phyloP scores from a whole-genome alignment of 2,113 vertebrate species.

The Narcine bancroftii region DNA sequence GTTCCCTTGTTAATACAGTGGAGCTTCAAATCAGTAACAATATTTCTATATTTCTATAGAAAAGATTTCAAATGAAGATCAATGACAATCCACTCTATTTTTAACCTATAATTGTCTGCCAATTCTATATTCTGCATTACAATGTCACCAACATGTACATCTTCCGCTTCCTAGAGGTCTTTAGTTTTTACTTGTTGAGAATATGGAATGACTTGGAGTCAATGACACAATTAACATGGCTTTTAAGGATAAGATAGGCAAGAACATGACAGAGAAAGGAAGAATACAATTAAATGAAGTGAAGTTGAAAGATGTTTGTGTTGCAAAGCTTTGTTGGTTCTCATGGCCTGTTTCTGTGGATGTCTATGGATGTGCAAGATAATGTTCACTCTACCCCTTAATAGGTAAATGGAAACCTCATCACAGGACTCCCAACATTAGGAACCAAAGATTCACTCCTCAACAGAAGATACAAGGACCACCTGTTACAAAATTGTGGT shows the following conservation, averaged over 20 bases:
- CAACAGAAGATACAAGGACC: neutral
- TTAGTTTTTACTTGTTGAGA: neutral
- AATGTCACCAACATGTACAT: too few species aligned
- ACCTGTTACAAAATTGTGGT: neutral
- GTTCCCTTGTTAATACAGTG: neutral
- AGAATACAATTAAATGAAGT: neutral
- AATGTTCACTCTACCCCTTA: neutral
- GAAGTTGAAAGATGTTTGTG: neutral
- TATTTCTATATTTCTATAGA: neutral
- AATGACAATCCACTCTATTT: too few species aligned
- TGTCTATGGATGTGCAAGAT: neutral
- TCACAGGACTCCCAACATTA: neutral
- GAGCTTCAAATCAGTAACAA: neutral
- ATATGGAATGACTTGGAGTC: neutral
- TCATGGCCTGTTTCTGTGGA: neutral
- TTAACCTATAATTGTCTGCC: too few species aligned
- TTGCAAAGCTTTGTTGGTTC: neutral
- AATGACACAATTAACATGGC: neutral
- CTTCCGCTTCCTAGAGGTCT: too few species aligned
- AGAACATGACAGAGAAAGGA: neutral
- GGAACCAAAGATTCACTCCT: neutral
- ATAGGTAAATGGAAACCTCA: neutral
- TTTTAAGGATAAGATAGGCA: neutral
- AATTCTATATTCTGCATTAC: too few species aligned
- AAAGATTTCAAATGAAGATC: too few species aligned